Percentiles rank a stretch among this genome's conserved stretches.
These are phyloP conservation scores for Lissonota sp. DNA, from an alignment of 2,888 invertebrate genomes.

Conservation along the genomic window DNA sequence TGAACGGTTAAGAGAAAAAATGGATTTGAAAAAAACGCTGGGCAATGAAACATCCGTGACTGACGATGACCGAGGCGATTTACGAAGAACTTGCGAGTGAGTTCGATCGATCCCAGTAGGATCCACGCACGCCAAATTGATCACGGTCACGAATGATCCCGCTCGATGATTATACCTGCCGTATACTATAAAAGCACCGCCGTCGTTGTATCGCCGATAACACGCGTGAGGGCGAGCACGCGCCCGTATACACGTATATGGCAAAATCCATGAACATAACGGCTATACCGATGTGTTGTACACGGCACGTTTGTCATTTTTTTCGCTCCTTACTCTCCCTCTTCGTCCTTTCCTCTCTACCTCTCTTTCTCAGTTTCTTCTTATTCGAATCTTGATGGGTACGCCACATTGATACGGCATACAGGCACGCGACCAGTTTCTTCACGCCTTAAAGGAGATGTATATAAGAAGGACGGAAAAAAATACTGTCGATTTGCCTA, in stretches of 20 bases:
- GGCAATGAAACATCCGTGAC: no score
- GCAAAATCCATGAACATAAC: slow-evolving; percentile 27
- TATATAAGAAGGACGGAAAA: slow-evolving; percentile 16
- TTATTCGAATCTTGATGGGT: slow-evolving; percentile 35
- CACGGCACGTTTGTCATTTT: slow-evolving; percentile 27
- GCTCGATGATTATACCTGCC: slow-evolving; percentile 38
- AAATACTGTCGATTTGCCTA: slow-evolving; percentile 40
- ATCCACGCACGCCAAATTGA: slow-evolving; percentile 58
- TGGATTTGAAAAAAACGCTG: no score
- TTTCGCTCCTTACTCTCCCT: slow-evolving; percentile 12
- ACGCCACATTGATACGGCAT: slow-evolving; percentile 18
- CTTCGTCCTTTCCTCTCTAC: slow-evolving; percentile 29
- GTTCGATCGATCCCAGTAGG: slow-evolving; percentile 17
- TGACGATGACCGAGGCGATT: no score
- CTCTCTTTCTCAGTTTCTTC: slow-evolving; percentile 21
- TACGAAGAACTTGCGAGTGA: slow-evolving; percentile 33
- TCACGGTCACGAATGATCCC: slow-evolving; percentile 56
- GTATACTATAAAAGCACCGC: slow-evolving; percentile 18
- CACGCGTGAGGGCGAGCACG: slow-evolving; percentile 41
- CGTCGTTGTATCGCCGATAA: slow-evolving; percentile 39
- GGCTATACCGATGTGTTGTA: slow-evolving; percentile 37
- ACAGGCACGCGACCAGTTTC: slow-evolving; percentile 48
- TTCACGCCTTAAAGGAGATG: slow-evolving; percentile 15
- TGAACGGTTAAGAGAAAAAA: no score
- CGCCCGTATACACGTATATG: slow-evolving; percentile 2